Conservation (phyloP, 1,140 invertebrate genomes). For the Saccostrea cuccullata region DNA sequence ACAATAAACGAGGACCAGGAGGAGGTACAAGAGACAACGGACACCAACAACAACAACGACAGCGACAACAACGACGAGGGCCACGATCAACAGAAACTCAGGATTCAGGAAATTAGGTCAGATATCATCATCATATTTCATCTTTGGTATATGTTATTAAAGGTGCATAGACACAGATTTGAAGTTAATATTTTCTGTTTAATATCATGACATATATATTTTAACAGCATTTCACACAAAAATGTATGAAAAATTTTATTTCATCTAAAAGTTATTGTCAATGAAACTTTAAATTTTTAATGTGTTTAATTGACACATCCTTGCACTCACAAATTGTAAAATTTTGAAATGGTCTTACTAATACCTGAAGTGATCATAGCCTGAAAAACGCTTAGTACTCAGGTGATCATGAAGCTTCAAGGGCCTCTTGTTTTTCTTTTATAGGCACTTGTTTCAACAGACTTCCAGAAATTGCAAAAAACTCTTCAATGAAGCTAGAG, state of each 20-base stretch:
- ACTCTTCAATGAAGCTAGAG: constrained; percentile 88
- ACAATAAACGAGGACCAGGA: constrained; percentile 60
- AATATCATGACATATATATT: too few relatives aligned
- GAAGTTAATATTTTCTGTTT: not conserved
- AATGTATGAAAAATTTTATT: too few relatives aligned
- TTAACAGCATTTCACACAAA: too few relatives aligned
- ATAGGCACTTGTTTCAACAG: constrained; percentile 83
- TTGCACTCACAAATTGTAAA: too few relatives aligned
- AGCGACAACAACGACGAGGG: constrained; percentile 50
- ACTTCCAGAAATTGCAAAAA: constrained; percentile 88
- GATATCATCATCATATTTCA: not conserved
- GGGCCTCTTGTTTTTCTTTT: constrained; percentile 48
- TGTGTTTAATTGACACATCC: too few relatives aligned
- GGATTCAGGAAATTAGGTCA: constrained; percentile 46
- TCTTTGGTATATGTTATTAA: not conserved
- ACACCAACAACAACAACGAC: constrained; percentile 39
- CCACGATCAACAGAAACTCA: constrained; percentile 49
- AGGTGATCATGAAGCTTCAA: too few relatives aligned
- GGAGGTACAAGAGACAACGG: constrained; percentile 57
- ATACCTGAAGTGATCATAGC: too few relatives aligned
- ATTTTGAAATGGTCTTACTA: too few relatives aligned
- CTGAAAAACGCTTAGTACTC: too few relatives aligned
- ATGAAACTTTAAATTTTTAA: too few relatives aligned
- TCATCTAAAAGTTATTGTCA: too few relatives aligned
- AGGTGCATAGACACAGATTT: not conserved